Evolutionary conservation across 2,113 vertebrate genomes (phyloP), one percentile per base, ranked within the genome.

Genomic region (Ceyx cyanopectus): DNA sequence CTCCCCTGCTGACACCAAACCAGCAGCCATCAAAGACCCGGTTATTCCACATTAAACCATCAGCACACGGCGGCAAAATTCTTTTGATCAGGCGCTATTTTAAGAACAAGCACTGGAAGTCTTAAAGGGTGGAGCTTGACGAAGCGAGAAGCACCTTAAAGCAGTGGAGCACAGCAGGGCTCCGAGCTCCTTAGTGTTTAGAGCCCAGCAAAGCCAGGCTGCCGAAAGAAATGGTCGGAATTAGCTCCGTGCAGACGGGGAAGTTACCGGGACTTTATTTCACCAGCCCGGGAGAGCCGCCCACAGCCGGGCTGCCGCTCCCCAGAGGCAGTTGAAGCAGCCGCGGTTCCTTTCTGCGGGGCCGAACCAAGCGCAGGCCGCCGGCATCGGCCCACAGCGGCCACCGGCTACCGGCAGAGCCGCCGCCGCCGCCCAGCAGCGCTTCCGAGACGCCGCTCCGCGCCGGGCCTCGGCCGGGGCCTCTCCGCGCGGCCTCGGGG

Each of bases 161-260:
- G 70, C 11, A 10, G 4, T 30, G 2, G 5, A 27, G 3, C n/a
- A n/a, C 0, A 19, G 7, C 14, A 77, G 12, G 14, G 22, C 53
- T 89, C 62, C 2, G 5, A 22, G 7, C 46, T 37, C 10, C 0
- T 9, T 5, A 32, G 13, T 8, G 22, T 53, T 61, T 45, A 72
- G 21, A 43, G 22, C 57, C 7, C 50, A 50, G 12, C 10, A 26
- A 37, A 60, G 5, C 24, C 24, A 54, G 54, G 7, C 21, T 7
- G 9, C 15, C 2, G 0, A 26, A 51, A 4, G 20, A 32, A 69
- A 7, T 60, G 5, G 11, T 1, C 4, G 0, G 5, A 57, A 53
- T 24, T 1, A 24, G 30, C 3, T 6, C 45, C n/a, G 41, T 32
- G 7, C 14, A 15, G 26, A 11, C 3, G 5, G 20, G 3, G 4